Conservation (phyloP, 64 coral and sea anemone species). For the Montipora capricornis region DNA sequence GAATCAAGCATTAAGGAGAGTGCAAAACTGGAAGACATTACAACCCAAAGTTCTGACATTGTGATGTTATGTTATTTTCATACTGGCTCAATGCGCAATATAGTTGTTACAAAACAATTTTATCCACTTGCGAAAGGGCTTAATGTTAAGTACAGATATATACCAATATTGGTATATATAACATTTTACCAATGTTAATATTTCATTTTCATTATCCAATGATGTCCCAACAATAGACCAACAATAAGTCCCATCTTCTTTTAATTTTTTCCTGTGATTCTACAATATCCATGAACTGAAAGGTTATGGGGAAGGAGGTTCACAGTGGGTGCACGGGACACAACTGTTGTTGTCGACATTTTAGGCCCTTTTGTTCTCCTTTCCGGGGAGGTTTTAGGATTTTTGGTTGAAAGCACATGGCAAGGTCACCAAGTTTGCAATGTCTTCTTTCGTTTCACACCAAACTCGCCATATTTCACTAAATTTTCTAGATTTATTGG, state of each 20-base stretch:
- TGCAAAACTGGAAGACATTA: slow-evolving; percentile 41
- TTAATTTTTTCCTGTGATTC: slow-evolving; percentile 45
- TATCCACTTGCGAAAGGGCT: slow-evolving; percentile 37
- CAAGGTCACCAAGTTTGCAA: neutral
- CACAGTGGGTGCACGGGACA: neutral
- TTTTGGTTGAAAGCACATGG: neutral
- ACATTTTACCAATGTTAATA: slow-evolving; percentile 61
- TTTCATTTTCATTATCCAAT: slow-evolving; percentile 33
- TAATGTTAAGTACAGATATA: neutral
- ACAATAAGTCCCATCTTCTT: neutral
- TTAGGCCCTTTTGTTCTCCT: neutral
- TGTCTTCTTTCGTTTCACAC: neutral
- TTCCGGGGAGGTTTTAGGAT: neutral
- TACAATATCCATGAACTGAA: neutral
- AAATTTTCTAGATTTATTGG: neutral
- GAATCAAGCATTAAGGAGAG: neutral
- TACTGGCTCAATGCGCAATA: slow-evolving; percentile 48
- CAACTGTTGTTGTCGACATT: neutral
- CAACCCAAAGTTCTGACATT: slow-evolving; percentile 45
- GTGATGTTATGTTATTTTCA: neutral
- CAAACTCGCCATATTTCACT: neutral
- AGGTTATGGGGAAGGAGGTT: neutral
- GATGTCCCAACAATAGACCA: slow-evolving; percentile 39
- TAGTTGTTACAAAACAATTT: slow-evolving; percentile 8
- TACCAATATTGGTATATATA: slow-evolving; percentile 40